Evolutionary conservation across 2,888 invertebrate genomes (phyloP), one percentile per base, ranked within the genome.

Genomic region (Rutpela maculata): DNA sequence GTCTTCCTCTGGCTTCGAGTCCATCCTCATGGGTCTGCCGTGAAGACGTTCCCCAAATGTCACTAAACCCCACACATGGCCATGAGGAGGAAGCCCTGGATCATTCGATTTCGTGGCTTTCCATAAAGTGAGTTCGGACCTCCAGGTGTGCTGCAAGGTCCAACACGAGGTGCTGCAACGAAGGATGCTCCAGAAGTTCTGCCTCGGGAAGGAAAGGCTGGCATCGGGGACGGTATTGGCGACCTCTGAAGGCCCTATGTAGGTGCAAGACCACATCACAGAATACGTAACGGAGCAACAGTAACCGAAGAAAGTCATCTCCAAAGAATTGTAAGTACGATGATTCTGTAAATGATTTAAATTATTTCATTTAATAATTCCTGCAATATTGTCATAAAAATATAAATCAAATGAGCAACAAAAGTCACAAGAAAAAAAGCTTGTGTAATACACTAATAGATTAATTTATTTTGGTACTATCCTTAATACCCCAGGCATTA

Each of bases 261-360:
- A 97, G 92, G 83, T 96, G 94, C 82, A 98, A 91, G 68, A 96
- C 95, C 85, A 96, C 95, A 91, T 96, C 96, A 91, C 98, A 98
- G 92, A 99, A 98, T 82, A 98, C 94, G 91, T 95, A 98, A 80
- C 98, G 94, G 82, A 98, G 92, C 81, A 98, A 92, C 79, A 98
- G 91, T 78, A 98, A 92, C 78, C 98, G 94, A 83, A 99, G 92
- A 91, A 98, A 99, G 88, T 98, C 98, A 90, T 99, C 98, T 59
- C 97, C 97, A 91, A 98, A 95, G 91, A 98, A 98, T 90, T 96
- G 95, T 82, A 97, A 91, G 89, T 93, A 95, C 77, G 93, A 92
- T 65, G 92, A 90, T 87, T 95, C 95, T 95, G 87, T 17, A 86
- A 82, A 56, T 55, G 12, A 17, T 19, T 9, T 60, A 22, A 12